Percentiles rank a stretch among this genome's conserved stretches.
Evolutionary conservation across 2,888 invertebrate species (phyloP).

Genomic region (Pyrrhosoma nymphula): DNA sequence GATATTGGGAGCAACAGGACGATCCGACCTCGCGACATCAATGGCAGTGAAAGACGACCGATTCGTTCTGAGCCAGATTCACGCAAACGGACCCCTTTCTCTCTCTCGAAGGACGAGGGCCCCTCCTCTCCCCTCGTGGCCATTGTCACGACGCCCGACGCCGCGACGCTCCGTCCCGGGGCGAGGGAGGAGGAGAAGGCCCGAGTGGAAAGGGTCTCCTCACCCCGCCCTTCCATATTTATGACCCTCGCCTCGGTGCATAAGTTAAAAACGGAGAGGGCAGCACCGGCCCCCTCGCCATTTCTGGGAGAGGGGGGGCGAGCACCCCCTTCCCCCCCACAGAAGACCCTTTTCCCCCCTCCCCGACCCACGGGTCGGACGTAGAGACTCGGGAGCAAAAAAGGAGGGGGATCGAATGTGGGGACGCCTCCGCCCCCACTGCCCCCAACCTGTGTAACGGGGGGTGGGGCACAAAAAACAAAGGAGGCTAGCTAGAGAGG

Average conservation of each 20-base stretch:
- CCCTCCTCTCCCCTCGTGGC: too few species aligned
- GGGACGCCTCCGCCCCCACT: not conserved
- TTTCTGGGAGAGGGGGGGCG: too few species aligned
- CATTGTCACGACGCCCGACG: not conserved
- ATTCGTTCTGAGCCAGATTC: too few species aligned
- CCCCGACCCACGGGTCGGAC: not conserved
- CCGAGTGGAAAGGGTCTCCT: not conserved
- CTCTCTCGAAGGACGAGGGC: not conserved
- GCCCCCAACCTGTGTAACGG: not conserved
- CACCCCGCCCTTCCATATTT: constrained; percentile 41
- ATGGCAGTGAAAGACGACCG: too few species aligned
- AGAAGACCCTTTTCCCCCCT: not conserved
- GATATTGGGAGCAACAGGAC: too few species aligned
- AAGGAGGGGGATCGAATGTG: not conserved
- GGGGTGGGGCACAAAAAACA: too few species aligned
- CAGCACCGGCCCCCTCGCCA: too few species aligned
- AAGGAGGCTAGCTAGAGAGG: too few species aligned
- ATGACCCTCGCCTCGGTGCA: constrained; percentile 49
- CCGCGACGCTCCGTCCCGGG: not conserved
- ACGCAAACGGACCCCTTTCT: not conserved
- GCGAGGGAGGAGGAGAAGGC: not conserved
- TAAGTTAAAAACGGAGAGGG: constrained; percentile 1
- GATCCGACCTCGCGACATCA: too few species aligned
- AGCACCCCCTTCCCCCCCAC: too few species aligned
- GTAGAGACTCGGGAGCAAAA: not conserved